A percentile compares a stretch with the other conserved stretches of the same genome.
These are phyloP conservation scores for Helobdella robusta DNA, from an alignment of 2,888 invertebrate genomes.

Conservation along the genomic window DNA sequence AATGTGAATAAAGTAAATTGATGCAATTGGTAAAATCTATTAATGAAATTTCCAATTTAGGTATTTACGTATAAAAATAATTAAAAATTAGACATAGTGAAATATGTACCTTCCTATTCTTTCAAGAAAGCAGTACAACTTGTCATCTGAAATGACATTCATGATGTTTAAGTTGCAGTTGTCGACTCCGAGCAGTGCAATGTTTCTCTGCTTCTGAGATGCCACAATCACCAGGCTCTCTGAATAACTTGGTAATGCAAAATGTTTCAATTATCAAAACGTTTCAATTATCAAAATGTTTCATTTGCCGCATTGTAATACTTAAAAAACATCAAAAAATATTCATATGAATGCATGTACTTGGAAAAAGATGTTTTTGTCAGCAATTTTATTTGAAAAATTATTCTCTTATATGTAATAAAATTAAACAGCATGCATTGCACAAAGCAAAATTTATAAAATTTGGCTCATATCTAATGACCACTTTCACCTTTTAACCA, in stretches of 20 bases:
- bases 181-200: constrained; percentile 53
- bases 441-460: neutral
- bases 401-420: neutral
- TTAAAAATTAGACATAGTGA: neutral
- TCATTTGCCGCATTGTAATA: neutral
- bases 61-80: neutral
- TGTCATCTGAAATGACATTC: constrained; percentile 54
- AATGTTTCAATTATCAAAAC: neutral
- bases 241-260: constrained; percentile 53
- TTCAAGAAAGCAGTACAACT: constrained; percentile 63
- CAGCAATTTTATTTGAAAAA: neutral
- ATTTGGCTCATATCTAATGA: no score
- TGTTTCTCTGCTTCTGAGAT: constrained; percentile 56
- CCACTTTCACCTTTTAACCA: neutral
- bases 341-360: no score
- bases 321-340: no score
- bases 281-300: neutral
- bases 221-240: constrained; percentile 63
- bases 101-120: constrained; percentile 58
- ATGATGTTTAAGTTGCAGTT: constrained; percentile 45
- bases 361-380: no score
- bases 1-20: no score
- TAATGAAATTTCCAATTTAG: neutral
- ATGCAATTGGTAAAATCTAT: no score
- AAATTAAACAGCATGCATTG: no score